Evolutionary conservation across 1,140 invertebrate genomes (phyloP).

Genomic region (Trichonephila clavata): DNA sequence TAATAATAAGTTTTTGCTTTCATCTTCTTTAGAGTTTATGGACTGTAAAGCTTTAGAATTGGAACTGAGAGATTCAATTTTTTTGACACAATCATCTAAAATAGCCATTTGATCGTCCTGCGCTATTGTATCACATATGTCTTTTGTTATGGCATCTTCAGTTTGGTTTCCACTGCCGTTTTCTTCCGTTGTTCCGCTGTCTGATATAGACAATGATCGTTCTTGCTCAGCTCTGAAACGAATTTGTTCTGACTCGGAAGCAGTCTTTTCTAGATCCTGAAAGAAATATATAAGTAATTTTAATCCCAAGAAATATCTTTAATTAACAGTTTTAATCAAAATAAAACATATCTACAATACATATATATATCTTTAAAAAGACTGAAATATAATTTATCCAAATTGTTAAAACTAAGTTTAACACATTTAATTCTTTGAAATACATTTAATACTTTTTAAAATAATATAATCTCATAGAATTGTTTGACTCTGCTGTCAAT

Average conservation of each 20-base stretch:
- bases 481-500: too few relatives aligned
- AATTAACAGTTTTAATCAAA: too few relatives aligned
- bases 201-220: neutral
- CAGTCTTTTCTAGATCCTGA: constrained; percentile 65
- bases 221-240: constrained; percentile 45
- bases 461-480: too few relatives aligned
- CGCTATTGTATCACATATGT: neutral
- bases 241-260: constrained; percentile 57
- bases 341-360: too few relatives aligned
- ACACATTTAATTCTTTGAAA: too few relatives aligned
- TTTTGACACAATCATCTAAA: constrained; percentile 22
- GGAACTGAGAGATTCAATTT: constrained; percentile 36
- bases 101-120: constrained; percentile 12
- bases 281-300: neutral
- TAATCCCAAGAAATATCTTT: too few relatives aligned
- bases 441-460: too few relatives aligned
- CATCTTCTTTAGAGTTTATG: neutral
- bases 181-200: neutral
- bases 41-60: neutral
- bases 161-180: neutral
- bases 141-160: neutral
- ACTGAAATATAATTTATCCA: too few relatives aligned
- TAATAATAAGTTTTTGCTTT: constrained; percentile 10
- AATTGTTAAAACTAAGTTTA: too few relatives aligned
- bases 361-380: too few relatives aligned